A percentile compares a stretch with the other conserved stretches of the same genome.
Conservation (phyloP, 1,140 invertebrate genomes). For the Ips nitidus region DNA sequence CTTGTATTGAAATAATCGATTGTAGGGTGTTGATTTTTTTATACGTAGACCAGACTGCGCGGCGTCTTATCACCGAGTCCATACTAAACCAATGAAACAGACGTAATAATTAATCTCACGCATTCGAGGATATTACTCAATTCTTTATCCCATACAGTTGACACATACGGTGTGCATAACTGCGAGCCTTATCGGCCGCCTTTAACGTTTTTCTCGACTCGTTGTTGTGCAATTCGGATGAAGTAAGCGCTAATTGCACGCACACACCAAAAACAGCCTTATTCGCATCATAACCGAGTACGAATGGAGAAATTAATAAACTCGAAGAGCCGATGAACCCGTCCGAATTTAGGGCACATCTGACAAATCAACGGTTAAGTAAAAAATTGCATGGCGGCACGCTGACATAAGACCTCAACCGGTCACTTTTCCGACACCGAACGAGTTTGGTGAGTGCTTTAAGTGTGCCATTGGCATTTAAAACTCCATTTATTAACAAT, state of each 20-base stretch:
- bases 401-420: neutral
- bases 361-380: neutral
- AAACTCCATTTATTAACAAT: too few relatives aligned
- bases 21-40: too few relatives aligned
- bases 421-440: neutral
- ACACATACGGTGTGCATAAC: conserved; percentile 4
- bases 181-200: too few relatives aligned
- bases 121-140: conserved; percentile 22
- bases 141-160: conserved; percentile 17
- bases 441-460: neutral
- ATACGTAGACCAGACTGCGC: conserved; percentile 9
- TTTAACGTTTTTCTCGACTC: conserved; percentile 8
- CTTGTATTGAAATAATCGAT: too few relatives aligned
- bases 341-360: conserved; percentile 26
- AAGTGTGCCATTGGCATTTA: too few relatives aligned
- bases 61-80: conserved; percentile 9
- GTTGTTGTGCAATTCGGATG: neutral
- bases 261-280: too few relatives aligned
- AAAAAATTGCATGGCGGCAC: neutral
- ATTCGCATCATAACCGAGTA: too few relatives aligned
- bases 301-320: neutral
- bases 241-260: too few relatives aligned
- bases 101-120: neutral
- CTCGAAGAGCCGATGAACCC: conserved; percentile 19
- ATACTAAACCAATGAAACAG: too few relatives aligned